Conservation (phyloP, 1,140 invertebrate species). For the Chironomus tepperi region DNA sequence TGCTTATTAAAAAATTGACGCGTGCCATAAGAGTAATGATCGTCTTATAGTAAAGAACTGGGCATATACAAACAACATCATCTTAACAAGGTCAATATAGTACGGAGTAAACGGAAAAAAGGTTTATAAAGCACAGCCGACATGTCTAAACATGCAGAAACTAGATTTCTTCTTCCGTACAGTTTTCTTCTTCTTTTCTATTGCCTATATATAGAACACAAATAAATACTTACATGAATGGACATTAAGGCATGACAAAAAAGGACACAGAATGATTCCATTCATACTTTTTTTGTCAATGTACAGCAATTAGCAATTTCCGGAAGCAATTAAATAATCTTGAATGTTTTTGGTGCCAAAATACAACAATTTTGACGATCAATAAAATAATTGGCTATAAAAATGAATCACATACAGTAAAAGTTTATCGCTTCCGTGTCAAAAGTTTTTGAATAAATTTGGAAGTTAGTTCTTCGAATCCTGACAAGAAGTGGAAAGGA, state of each 20-base stretch:
- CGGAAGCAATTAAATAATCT: not conserved
- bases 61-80: not conserved
- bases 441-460: too few relatives aligned
- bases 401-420: too few relatives aligned
- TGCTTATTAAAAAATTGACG: not conserved
- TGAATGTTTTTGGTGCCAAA: too few relatives aligned
- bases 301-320: not conserved
- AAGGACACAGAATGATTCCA: too few relatives aligned
- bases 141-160: constrained; percentile 5
- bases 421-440: too few relatives aligned
- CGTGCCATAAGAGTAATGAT: not conserved
- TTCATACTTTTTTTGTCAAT: too few relatives aligned
- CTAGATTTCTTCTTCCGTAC: not conserved
- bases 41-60: not conserved
- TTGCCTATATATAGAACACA: not conserved
- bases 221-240: not conserved
- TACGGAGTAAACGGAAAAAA: not conserved
- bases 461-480: too few relatives aligned
- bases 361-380: too few relatives aligned
- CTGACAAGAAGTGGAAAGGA: too few relatives aligned
- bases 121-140: not conserved
- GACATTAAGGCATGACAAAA: not conserved
- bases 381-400: too few relatives aligned
- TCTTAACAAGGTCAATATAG: not conserved
- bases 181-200: not conserved